Evolutionary conservation across 1,140 invertebrate genomes (phyloP), one percentile per base, ranked within the genome.

Genomic region (Solen grandis): DNA sequence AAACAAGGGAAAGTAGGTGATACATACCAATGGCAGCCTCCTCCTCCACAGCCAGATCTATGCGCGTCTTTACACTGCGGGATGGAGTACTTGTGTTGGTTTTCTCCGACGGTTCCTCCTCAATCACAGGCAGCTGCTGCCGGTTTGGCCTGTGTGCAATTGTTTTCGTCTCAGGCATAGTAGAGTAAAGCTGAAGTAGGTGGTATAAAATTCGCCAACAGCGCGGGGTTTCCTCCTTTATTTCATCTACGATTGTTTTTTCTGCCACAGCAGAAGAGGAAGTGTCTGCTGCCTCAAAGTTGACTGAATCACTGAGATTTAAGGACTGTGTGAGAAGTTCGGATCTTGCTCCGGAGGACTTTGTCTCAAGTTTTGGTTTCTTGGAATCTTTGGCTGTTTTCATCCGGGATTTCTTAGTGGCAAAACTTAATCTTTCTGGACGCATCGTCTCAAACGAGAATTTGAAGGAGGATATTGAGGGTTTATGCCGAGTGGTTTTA

Each of bases 181-280:
- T 97, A 2, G 97, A 97, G 90, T 99, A 99, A 27, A 99, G 92
- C 88, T 99, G 97, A 41, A 99, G 92, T 22, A 99, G 93, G 91
- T 97, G 95, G 90, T 97, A 98, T 82, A 99, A 95, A 5, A 97
- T 99, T 89, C 96, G 96, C 97, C 97, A 99, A 89, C 97, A 99
- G 83, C 95, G 95, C 16, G 96, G 96, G 0, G 95, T 96, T 75
- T 85, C 86, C 29, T 90, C 92, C 65, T 91, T 92, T 50, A 92
- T 91, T 68, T 92, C 91, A 70, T 91, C 92, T 5, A 93, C 86
- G 46, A 93, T 89, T 22, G 91, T 92, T 72, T 91, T 92, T 78
- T 92, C 91, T 27, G 88, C 89, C 5, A 91, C 68, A 13, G 90
- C 85, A 29, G 92, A 90, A 2, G 91, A 92, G 0, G 89, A 89